Evolutionary conservation across 2,113 vertebrate genomes (phyloP).

Genomic region (Phyllostomus hastatus): DNA sequence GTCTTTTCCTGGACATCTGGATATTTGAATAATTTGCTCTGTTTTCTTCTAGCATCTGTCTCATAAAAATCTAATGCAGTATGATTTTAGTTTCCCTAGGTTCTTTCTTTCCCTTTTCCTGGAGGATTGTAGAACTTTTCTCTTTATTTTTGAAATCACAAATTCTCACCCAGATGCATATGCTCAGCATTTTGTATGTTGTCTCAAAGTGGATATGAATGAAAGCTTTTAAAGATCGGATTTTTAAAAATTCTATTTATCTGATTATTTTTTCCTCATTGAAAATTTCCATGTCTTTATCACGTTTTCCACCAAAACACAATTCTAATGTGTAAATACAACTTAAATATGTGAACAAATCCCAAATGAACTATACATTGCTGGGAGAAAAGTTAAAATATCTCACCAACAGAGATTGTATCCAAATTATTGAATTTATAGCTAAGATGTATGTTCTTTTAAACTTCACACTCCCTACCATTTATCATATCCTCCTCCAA

Average conservation of each 20-base stretch:
- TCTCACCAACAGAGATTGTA: slow-evolving; percentile 38
- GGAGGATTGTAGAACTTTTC: background rate
- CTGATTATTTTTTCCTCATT: background rate
- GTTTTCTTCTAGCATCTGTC: background rate
- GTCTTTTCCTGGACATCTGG: background rate
- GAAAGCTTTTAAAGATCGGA: background rate
- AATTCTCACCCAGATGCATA: background rate
- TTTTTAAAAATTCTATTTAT: background rate
- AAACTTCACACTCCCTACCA: slow-evolving; percentile 68
- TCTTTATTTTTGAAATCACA: background rate
- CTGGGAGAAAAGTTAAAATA: slow-evolving; percentile 52
- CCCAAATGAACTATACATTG: background rate
- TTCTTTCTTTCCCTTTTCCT: background rate
- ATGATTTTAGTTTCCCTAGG: background rate
- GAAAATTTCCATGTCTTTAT: background rate
- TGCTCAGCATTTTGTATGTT: background rate
- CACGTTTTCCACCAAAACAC: background rate
- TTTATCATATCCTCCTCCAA: slow-evolving; percentile 66
- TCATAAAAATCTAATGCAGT: background rate
- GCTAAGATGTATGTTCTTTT: slow-evolving; percentile 66
- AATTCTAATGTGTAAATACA: slow-evolving; percentile 18
- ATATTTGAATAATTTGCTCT: background rate
- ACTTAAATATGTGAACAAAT: slow-evolving; percentile 38
- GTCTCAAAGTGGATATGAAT: background rate
- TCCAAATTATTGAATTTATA: slow-evolving; percentile 59